Evolutionary conservation across 2,113 vertebrate genomes (phyloP), one percentile per base, ranked within the genome.

Genomic region (Phyllostomus discolor): DNA sequence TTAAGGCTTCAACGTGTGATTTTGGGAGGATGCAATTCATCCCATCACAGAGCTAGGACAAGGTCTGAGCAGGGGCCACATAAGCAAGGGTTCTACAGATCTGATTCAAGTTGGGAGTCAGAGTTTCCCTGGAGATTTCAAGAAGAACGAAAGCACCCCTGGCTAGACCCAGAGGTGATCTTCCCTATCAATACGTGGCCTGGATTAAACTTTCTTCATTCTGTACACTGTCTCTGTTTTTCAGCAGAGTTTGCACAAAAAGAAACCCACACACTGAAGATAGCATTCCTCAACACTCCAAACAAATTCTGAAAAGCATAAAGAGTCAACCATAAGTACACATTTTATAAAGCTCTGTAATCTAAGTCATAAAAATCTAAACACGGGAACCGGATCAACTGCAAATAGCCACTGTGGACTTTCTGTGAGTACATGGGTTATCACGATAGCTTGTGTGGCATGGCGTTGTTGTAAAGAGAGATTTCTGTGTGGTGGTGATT

Each of bases 301-400:
- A 72, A 95, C 59, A 83, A 67, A 89, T 72, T 93, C 48, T 8
- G n/a, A 96, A 93, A 95, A 96, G 82, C 88, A 87, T 88, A 93
- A 97, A 97, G 70, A 52, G 87, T 93, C 95, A 95, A 97, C 41
- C 66, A n/a, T 87, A 97, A 97, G 87, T 78, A 88, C 72, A 85
- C 76, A 91, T 90, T 97, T 97, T 97, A 52, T 50, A 96, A 98
- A 87, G 75, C 57, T 78, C 31, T 87, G 41, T 88, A 92, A 84
- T 96, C 72, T 97, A 90, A 75, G 15, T 96, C 64, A 96, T 80
- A 96, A 90, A 91, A 92, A 26, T 76, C 50, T 92, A 95, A 95
- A 88, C 20, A 95, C 33, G 62, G 91, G 33, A 96, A 90, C 31
- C 50, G 83, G 43, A 69, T 83, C 94, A 88, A 93, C 92, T 90